phyloP scores from a whole-genome alignment of 2,113 vertebrate species.

The Urocynchramus pylzowi region DNA sequence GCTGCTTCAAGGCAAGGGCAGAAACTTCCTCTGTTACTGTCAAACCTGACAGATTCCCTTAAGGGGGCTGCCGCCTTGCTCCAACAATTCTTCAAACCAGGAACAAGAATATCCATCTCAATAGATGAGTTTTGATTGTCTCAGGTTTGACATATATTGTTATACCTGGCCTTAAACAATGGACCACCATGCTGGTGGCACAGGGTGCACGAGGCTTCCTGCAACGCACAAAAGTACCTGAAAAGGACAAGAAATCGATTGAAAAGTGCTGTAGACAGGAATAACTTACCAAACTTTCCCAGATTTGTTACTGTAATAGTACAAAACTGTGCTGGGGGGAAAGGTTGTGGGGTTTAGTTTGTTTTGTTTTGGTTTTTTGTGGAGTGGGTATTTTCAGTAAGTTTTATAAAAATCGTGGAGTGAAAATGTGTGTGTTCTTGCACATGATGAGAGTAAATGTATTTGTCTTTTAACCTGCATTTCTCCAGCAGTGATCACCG shows the following conservation, averaged over 20 bases:
- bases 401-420: not conserved
- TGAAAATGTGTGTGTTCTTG: accelerated
- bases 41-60: accelerated
- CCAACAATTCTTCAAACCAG: accelerated
- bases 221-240: not conserved
- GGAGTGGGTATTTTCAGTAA: accelerated
- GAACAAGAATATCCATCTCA: not conserved
- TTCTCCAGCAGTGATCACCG: accelerated
- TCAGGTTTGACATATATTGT: not conserved
- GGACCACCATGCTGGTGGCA: accelerated
- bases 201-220: not conserved
- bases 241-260: not conserved
- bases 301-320: not conserved
- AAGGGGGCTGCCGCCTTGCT: accelerated
- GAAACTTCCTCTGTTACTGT: not conserved
- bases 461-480: not conserved
- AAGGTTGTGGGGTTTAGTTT: too few species aligned
- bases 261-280: not conserved
- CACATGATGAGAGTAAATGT: accelerated
- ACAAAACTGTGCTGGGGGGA: accelerated
- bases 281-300: accelerated
- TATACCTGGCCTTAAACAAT: accelerated
- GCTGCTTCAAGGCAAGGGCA: not conserved
- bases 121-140: not conserved
- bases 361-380: not conserved